A percentile compares a stretch with the other conserved stretches of the same genome.
These are phyloP conservation scores for Myotis myotis DNA, from an alignment of 2,797 vertebrate genomes.

Conservation along the genomic window DNA sequence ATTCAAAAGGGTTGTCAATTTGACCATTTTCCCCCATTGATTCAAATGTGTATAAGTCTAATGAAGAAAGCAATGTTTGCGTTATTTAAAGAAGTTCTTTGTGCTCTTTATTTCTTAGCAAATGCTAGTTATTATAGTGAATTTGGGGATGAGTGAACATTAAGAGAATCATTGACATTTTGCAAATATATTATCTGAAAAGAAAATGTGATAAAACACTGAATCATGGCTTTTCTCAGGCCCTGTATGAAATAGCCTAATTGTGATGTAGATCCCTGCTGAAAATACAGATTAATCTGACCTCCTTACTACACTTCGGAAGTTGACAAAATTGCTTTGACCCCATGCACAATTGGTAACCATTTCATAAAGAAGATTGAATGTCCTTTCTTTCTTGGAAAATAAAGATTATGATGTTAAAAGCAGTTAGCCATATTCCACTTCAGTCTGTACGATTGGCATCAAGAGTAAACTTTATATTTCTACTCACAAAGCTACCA, in stretches of 20 bases:
- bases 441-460: neutral
- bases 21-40: neutral
- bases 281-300: slow-evolving; percentile 21
- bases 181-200: slow-evolving; percentile 37
- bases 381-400: neutral
- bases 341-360: neutral
- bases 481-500: slow-evolving; percentile 28
- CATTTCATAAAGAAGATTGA: slow-evolving; percentile 8
- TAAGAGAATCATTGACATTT: slow-evolving; percentile 41
- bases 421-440: neutral
- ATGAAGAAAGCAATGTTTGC: slow-evolving; percentile 12
- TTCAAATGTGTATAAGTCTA: neutral
- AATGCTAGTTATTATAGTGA: slow-evolving; percentile 11
- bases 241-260: neutral
- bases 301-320: neutral
- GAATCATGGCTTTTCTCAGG: neutral
- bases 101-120: slow-evolving; percentile 17
- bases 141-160: slow-evolving; percentile 42
- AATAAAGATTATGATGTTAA: slow-evolving; percentile 39
- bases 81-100: slow-evolving; percentile 45
- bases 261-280: neutral
- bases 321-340: slow-evolving; percentile 19
- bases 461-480: neutral
- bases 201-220: slow-evolving; percentile 32
- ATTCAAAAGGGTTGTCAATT: neutral